Base-by-base conservation (phyloP, 2,797 vertebrate genomes). In the Prunella strophiata region DNA sequence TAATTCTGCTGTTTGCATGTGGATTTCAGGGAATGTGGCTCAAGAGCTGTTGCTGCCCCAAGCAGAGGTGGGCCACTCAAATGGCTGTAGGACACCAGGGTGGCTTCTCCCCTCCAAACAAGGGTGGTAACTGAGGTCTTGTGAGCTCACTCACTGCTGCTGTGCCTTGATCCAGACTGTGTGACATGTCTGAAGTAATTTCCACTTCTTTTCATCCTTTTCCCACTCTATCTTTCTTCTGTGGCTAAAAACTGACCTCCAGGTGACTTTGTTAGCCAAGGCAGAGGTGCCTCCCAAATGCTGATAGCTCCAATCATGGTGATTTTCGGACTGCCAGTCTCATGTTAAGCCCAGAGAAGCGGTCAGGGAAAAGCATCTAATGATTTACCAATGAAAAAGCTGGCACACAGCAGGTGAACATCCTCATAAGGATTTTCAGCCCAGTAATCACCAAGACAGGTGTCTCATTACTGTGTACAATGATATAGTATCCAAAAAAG, bases 401-500 rank as follows among this genome's bases (percentile, higher is more conserved):
- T 85, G 92, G 15, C 43, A 61, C 25, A 34, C 27, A 84, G 61
- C 58, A 73, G 43, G 54, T 73, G 26, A 74, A 74, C 70, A 84
- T 42, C 11, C 73, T 71, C 13, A 1, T 30, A 58, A 88, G 68
- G 59, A 43, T 94, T 87, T 87, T 89, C 85, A 83, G 67, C 45
- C 61, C 87, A 79, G 73, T 43, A 86, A 57, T 48, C 67, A 70
- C 43, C 8, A 4, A n/a, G 26, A 57, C 84, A 94, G 85, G 78
- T 91, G 82, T 82, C 66, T 95, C 70, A 84, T 91, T 95, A 85
- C 70, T 40, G 34, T 40, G 11, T 63, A 43, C 77, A 84, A 92
- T 78, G 59, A 95, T 92, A 89, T 10, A 87, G 57, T 86, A 81
- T 91, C 68, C 74, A 17, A 88, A 76, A 54, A 94, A 91, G 19